Evolutionary conservation across 1,140 invertebrate genomes (phyloP).

Genomic region (Lepidurus packardi): DNA sequence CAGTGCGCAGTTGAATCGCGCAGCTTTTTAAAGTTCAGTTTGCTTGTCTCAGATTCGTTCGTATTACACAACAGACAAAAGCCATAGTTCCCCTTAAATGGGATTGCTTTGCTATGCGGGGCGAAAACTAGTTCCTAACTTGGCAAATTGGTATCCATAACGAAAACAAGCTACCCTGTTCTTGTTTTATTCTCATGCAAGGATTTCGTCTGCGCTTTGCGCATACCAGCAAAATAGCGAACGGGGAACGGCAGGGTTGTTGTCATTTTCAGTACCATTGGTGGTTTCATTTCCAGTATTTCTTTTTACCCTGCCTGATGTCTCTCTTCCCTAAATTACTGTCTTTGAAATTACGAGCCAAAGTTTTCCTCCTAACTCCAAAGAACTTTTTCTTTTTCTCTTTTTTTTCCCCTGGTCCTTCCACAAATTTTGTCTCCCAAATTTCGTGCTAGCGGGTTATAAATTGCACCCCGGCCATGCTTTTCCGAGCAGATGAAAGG

Average conservation of each 20-base stretch:
- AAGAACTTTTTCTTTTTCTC: neutral
- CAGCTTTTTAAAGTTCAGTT: neutral
- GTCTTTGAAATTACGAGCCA: neutral
- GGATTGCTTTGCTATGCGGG: neutral
- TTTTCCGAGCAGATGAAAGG: too few relatives aligned
- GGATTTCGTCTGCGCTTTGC: neutral
- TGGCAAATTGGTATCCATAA: slow-evolving; percentile 22
- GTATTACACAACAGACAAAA: neutral
- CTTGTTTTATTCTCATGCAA: neutral
- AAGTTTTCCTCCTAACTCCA: slow-evolving; percentile 23
- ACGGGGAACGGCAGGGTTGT: neutral
- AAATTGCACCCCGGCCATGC: too few relatives aligned
- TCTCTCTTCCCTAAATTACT: neutral
- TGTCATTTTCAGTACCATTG: neutral
- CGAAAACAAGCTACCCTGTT: neutral
- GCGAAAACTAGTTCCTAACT: slow-evolving; percentile 12
- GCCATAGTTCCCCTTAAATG: neutral
- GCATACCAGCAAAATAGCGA: neutral
- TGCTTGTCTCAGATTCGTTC: neutral
- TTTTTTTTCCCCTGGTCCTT: too few relatives aligned
- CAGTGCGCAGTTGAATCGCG: neutral
- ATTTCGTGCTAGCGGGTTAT: neutral
- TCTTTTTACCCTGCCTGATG: neutral
- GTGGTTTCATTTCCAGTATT: neutral
- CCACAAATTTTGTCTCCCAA: neutral